These are phyloP conservation scores for Maniola jurtina DNA, from an alignment of 1,140 invertebrate species.

Conservation along the genomic window DNA sequence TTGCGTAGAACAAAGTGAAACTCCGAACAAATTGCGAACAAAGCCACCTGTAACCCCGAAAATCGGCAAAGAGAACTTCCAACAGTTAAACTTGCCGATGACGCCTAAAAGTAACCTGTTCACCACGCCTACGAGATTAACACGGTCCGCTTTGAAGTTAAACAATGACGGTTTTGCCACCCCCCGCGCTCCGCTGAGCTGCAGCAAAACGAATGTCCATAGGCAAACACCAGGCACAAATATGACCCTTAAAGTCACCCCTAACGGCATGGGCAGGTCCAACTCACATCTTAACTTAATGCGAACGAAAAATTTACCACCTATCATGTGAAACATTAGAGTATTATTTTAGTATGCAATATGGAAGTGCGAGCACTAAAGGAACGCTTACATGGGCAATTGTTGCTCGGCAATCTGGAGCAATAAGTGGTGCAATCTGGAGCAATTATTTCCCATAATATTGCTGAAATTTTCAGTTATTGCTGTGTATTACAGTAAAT, in stretches of 20 bases:
- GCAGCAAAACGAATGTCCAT: slow-evolving; percentile 54
- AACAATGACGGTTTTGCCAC: slow-evolving; percentile 65
- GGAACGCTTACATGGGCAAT: too few relatives aligned
- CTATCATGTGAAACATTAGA: slow-evolving; percentile 48
- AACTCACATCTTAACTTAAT: slow-evolving; percentile 61
- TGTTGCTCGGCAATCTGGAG: too few relatives aligned
- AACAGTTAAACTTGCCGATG: slow-evolving; percentile 40
- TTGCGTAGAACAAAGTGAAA: slow-evolving; percentile 40
- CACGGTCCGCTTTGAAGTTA: slow-evolving; percentile 57
- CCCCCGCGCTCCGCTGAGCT: slow-evolving; percentile 56
- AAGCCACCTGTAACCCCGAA: slow-evolving; percentile 53
- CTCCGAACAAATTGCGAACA: slow-evolving; percentile 50
- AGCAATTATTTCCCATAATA: too few relatives aligned
- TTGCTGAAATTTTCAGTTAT: too few relatives aligned
- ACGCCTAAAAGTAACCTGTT: slow-evolving; percentile 53
- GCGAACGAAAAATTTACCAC: slow-evolving; percentile 60
- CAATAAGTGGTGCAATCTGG: too few relatives aligned
- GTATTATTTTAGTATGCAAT: not conserved
- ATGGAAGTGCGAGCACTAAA: too few relatives aligned
- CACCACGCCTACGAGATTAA: slow-evolving; percentile 57
- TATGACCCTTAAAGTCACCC: slow-evolving; percentile 52
- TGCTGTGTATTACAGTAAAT: too few relatives aligned
- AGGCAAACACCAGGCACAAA: slow-evolving; percentile 48
- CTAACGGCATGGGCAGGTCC: slow-evolving; percentile 53
- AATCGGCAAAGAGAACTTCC: slow-evolving; percentile 62